phyloP scores from a whole-genome alignment of 2,888 invertebrate species.

The Papilio demoleus region DNA sequence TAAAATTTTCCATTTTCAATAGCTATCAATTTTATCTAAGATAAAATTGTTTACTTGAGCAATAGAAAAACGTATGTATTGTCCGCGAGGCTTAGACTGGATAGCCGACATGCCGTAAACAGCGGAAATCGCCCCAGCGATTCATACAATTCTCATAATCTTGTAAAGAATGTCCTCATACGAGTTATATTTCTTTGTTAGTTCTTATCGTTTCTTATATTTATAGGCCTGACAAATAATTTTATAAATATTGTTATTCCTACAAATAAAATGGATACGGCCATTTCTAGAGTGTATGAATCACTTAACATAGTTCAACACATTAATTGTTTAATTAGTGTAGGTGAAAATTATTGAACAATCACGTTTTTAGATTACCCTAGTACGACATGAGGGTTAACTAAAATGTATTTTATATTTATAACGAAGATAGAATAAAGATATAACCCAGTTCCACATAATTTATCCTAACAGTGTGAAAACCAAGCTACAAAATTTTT shows the following conservation, averaged over 20 bases:
- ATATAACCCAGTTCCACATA: neutral
- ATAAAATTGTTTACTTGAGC: neutral
- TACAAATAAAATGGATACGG: neutral
- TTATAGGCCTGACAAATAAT: neutral
- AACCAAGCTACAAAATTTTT: neutral
- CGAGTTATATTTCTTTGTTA: slow-evolving; percentile 3
- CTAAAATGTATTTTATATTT: too few species aligned
- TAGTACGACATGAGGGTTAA: too few species aligned
- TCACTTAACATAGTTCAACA: too few species aligned
- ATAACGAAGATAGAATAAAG: too few species aligned
- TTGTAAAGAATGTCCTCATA: slow-evolving; percentile 17
- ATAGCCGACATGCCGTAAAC: slow-evolving; percentile 3
- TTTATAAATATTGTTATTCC: neutral
- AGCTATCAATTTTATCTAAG: neutral
- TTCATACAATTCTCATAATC: slow-evolving; percentile 22
- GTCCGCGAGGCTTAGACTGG: slow-evolving; percentile 12
- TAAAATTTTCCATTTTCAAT: neutral
- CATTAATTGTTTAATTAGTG: too few species aligned
- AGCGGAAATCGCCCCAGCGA: neutral
- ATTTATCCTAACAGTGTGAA: neutral
- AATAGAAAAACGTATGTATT: slow-evolving; percentile 13
- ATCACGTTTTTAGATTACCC: too few species aligned
- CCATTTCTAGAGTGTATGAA: too few species aligned
- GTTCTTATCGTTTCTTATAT: neutral
- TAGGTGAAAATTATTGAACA: too few species aligned